A percentile compares a stretch with the other conserved stretches of the same genome.
These are phyloP conservation scores for Conops quadrifasciatus DNA, from an alignment of 2,888 invertebrate species.

Conservation along the genomic window DNA sequence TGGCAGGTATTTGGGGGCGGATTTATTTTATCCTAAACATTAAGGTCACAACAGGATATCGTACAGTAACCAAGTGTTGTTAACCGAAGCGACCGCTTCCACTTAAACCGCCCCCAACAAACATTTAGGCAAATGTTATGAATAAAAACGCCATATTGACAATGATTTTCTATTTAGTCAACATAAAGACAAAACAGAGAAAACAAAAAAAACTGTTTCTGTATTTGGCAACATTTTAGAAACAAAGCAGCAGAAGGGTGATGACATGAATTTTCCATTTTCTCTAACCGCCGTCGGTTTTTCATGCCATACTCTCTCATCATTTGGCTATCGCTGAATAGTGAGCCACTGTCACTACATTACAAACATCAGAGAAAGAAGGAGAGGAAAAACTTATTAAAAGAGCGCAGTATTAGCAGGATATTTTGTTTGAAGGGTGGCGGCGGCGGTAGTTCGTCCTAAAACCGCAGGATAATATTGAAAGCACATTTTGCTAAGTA, in stretches of 20 bases:
- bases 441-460: conserved; percentile 19
- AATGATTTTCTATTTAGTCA: conserved; percentile 22
- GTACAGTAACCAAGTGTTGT: too few species aligned
- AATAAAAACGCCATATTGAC: conserved; percentile 24
- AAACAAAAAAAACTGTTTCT: conserved; percentile 26
- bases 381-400: not conserved
- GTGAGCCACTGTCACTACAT: too few species aligned
- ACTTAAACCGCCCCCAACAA: conserved; percentile 18
- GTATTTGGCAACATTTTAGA: conserved; percentile 26
- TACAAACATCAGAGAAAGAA: not conserved
- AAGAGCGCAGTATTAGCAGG: too few species aligned
- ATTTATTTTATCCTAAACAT: not conserved
- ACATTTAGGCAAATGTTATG: not conserved
- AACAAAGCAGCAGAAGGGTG: conserved; percentile 30
- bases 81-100: too few species aligned
- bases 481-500: conserved; percentile 24
- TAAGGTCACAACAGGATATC: too few species aligned
- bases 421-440: not conserved
- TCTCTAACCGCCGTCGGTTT: not conserved
- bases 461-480: conserved; percentile 33
- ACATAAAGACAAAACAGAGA: not conserved
- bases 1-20: too few species aligned
- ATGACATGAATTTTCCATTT: conserved; percentile 44
- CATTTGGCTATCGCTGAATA: not conserved
- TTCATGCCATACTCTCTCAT: conserved; percentile 8